Evolutionary conservation across 2,113 vertebrate species (phyloP).

Genomic region (Bufo bufo): DNA sequence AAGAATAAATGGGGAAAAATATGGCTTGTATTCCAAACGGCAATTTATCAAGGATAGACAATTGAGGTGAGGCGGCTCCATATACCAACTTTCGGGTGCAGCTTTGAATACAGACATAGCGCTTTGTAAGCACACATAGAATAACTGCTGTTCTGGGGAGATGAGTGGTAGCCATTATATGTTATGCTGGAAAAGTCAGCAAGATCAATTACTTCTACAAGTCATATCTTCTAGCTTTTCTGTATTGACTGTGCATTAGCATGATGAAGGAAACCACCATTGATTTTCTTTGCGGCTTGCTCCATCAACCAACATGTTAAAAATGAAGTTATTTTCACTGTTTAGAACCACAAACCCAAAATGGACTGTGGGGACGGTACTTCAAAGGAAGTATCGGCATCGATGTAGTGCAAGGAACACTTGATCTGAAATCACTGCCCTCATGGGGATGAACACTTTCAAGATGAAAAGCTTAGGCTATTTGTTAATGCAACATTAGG

Average conservation of each 20-base stretch:
- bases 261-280: background rate
- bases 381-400: slow-evolving; percentile 4
- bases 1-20: background rate
- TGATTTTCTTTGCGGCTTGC: background rate
- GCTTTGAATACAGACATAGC: background rate
- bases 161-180: background rate
- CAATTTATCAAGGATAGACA: background rate
- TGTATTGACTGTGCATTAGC: background rate
- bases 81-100: background rate
- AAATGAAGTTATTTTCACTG: slow-evolving; percentile 29
- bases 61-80: background rate
- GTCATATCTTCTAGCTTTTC: background rate
- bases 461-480: slow-evolving; percentile 35
- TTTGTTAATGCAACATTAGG: slow-evolving; percentile 32
- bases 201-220: background rate
- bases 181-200: background rate
- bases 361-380: slow-evolving; percentile 21
- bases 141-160: background rate
- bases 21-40: background rate
- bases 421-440: slow-evolving; percentile 29
- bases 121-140: too few relatives aligned
- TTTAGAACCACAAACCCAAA: slow-evolving; percentile 10
- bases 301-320: slow-evolving; percentile 19
- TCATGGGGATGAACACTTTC: slow-evolving; percentile 14
- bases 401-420: slow-evolving; percentile 1